These are phyloP conservation scores for Orbicella faveolata DNA, from an alignment of 64 coral and sea anemone genomes.

Conservation along the genomic window DNA sequence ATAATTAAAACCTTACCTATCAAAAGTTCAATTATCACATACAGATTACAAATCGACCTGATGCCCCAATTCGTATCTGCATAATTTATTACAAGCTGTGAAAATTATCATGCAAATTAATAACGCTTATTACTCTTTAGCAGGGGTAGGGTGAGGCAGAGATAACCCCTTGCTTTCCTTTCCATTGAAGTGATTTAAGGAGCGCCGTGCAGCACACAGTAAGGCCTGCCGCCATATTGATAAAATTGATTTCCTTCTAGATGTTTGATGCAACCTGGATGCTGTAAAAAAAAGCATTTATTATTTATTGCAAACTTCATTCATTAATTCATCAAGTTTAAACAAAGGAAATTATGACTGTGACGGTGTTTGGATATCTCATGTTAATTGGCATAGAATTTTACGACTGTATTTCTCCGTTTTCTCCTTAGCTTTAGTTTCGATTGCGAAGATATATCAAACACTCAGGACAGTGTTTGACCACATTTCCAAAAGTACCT, in stretches of 20 bases:
- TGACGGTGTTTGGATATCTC: no score
- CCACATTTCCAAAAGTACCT: no score
- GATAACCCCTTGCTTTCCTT: neutral
- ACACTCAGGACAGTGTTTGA: no score
- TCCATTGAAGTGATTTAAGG: conserved; percentile 31
- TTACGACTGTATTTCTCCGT: no score
- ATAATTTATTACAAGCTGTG: neutral
- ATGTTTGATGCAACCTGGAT: conserved; percentile 63
- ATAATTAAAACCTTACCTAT: neutral
- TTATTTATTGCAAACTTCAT: no score
- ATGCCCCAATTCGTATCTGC: neutral
- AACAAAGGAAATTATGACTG: no score
- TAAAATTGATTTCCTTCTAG: conserved; percentile 90
- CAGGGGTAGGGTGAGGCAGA: neutral
- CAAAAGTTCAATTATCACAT: neutral
- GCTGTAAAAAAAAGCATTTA: neutral
- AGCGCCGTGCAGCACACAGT: conserved; percentile 77
- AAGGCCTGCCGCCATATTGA: conserved; percentile 85
- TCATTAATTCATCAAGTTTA: no score
- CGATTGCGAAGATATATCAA: no score
- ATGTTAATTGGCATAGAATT: no score
- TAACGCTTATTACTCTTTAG: neutral
- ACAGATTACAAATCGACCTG: neutral
- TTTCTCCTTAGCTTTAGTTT: no score
- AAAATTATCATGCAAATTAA: neutral